These are phyloP conservation scores for Nothoprocta pentlandii DNA, from an alignment of 2,113 vertebrate genomes.

Conservation along the genomic window DNA sequence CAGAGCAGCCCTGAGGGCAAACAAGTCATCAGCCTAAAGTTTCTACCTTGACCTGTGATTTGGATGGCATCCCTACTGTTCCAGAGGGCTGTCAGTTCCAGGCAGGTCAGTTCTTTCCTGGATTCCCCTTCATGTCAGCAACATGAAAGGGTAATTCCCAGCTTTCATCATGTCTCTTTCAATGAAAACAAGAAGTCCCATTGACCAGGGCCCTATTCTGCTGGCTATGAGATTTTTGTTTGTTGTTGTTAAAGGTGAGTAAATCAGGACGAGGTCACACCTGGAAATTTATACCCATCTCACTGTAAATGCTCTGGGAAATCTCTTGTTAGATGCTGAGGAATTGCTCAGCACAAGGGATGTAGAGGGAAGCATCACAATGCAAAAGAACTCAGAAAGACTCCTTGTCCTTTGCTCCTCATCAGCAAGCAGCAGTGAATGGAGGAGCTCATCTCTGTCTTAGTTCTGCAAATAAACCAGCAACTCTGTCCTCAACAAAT, in stretches of 20 bases:
- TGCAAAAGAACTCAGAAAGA: background rate
- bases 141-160: background rate
- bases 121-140: background rate
- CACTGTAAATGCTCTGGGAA: background rate
- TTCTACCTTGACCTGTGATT: background rate
- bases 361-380: background rate
- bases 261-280: background rate
- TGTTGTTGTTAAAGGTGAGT: background rate
- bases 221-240: background rate
- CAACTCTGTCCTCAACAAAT: background rate
- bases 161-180: background rate
- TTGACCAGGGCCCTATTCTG: background rate
- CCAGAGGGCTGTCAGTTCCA: background rate
- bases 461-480: rapidly evolving
- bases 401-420: background rate
- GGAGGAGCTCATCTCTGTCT: background rate
- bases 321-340: background rate
- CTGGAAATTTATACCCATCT: background rate
- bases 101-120: background rate
- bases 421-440: rapidly evolving
- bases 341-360: background rate
- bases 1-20: background rate
- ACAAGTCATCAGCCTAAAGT: background rate
- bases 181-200: background rate
- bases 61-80: background rate